Percentiles rank a stretch among this genome's conserved stretches.
Conservation (phyloP, 2,113 vertebrate genomes). For the Zingel zingel region DNA sequence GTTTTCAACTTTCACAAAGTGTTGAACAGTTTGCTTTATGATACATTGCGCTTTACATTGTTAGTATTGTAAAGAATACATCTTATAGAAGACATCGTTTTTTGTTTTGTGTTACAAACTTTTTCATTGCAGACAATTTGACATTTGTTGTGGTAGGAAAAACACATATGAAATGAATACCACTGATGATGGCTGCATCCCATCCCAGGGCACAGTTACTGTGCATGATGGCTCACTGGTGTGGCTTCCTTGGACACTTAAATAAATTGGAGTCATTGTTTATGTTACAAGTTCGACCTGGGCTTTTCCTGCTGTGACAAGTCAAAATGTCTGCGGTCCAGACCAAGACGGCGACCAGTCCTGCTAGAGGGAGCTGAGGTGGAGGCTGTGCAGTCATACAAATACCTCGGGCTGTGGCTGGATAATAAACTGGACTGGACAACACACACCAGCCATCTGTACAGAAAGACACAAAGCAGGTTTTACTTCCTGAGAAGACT, state of each 20-base stretch:
- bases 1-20: not conserved
- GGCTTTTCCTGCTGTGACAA: not conserved
- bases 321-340: slow-evolving; percentile 3
- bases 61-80: not conserved
- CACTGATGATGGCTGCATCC: not conserved
- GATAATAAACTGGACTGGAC: no score
- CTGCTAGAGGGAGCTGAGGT: no score
- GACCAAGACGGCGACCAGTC: no score
- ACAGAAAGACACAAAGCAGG: no score
- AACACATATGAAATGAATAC: not conserved
- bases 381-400: no score
- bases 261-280: not conserved
- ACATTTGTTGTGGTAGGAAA: not conserved
- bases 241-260: not conserved
- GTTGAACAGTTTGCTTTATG: not conserved
- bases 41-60: not conserved
- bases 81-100: not conserved
- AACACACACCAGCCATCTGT: no score
- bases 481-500: no score
- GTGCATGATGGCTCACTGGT: not conserved
- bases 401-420: no score
- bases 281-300: slow-evolving; percentile 2
- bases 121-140: not conserved
- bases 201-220: not conserved
- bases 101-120: not conserved